These are phyloP conservation scores for Murina feae DNA, from an alignment of 2,113 vertebrate genomes.

Conservation along the genomic window DNA sequence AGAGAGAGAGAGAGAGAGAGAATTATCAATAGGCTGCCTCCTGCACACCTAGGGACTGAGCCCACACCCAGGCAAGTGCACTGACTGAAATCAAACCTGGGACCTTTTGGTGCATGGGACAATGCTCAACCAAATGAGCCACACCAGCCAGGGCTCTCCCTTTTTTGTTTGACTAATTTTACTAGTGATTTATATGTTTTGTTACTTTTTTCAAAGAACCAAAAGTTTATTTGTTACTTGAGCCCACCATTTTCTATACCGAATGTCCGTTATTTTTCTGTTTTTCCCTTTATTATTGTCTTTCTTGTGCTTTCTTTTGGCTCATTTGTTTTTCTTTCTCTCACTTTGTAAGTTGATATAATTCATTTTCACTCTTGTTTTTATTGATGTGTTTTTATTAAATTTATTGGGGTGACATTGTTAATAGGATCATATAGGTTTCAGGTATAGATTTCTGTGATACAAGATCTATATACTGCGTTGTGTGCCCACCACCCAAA, in stretches of 20 bases:
- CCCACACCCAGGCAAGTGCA: too few species aligned
- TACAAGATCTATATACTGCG: neutral
- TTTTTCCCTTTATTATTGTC: neutral
- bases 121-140: neutral
- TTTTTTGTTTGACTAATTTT: neutral
- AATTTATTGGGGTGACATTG: neutral
- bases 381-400: neutral
- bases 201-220: conserved; percentile 2
- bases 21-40: too few species aligned
- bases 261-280: neutral
- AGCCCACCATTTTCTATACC: neutral
- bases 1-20: neutral
- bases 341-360: neutral
- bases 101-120: too few species aligned
- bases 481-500: neutral
- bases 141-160: neutral
- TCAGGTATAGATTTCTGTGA: neutral
- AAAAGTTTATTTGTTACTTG: neutral
- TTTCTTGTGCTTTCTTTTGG: neutral
- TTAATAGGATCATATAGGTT: neutral
- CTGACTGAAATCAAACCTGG: too few species aligned
- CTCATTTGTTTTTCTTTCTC: neutral
- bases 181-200: neutral
- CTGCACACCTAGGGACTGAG: too few species aligned
- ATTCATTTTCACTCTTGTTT: neutral